A percentile compares a stretch with the other conserved stretches of the same genome.
phyloP scores from a whole-genome alignment of 35 echinoderm and acorn worm genomes.

The Lytechinus variegatus region DNA sequence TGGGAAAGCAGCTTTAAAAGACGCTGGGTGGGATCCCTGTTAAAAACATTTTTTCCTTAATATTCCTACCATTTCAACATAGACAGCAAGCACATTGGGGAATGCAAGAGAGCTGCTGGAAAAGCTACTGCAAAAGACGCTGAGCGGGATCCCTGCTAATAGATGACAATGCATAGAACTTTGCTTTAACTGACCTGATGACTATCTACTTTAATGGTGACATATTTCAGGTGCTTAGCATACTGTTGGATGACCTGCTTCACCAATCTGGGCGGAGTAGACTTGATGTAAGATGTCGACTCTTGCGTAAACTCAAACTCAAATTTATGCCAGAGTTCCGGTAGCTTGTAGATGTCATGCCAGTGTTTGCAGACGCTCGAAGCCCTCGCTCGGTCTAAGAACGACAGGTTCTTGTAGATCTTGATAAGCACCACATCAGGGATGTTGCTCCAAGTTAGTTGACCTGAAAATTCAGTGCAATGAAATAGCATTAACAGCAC shows the following conservation, averaged over 20 bases:
- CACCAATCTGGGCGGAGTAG: slow-evolving; percentile 62
- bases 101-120: no score
- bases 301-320: slow-evolving; percentile 85
- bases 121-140: no score
- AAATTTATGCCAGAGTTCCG: slow-evolving; percentile 83
- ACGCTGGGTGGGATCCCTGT: no score
- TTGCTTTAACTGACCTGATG: slow-evolving; percentile 26
- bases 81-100: no score
- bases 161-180: no score
- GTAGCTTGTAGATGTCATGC: slow-evolving; percentile 73
- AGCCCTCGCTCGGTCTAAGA: slow-evolving; percentile 65
- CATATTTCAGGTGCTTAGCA: slow-evolving; percentile 68
- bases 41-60: no score
- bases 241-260: slow-evolving; percentile 76
- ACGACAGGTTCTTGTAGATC: slow-evolving; percentile 68
- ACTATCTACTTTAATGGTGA: slow-evolving; percentile 81
- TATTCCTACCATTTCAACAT: no score
- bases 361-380: slow-evolving; percentile 72
- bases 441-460: slow-evolving; percentile 56
- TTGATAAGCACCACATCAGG: slow-evolving; percentile 60
- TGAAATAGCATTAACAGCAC: not conserved
- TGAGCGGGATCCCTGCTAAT: no score
- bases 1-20: no score
- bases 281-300: slow-evolving; percentile 77
- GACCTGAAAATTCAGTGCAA: slow-evolving; percentile 14